phyloP scores from a whole-genome alignment of 2,888 invertebrate species.

The Noctua comes region DNA sequence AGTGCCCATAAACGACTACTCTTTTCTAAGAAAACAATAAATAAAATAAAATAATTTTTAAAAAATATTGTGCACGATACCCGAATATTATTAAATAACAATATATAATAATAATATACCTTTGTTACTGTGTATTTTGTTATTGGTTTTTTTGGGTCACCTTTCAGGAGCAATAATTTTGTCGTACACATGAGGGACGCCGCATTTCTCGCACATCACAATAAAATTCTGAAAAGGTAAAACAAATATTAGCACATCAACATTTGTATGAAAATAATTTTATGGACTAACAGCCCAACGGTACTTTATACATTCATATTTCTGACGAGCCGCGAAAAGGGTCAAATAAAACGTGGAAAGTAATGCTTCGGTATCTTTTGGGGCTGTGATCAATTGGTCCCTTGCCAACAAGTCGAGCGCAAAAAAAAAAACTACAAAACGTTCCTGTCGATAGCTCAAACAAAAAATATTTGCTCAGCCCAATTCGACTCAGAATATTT shows the following conservation, averaged over 20 bases:
- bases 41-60: too few relatives aligned
- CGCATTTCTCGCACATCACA: constrained; percentile 77
- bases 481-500: constrained; percentile 13
- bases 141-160: constrained; percentile 59
- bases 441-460: constrained; percentile 30
- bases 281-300: constrained; percentile 12
- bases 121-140: too few relatives aligned
- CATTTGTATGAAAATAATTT: constrained; percentile 23
- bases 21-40: too few relatives aligned
- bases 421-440: constrained; percentile 45
- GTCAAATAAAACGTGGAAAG: constrained; percentile 45
- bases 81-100: too few relatives aligned
- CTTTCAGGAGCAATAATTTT: constrained; percentile 81
- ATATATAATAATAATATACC: too few relatives aligned
- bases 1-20: too few relatives aligned
- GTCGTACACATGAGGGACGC: constrained; percentile 72
- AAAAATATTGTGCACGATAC: too few relatives aligned
- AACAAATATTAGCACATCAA: constrained; percentile 30
- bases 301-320: constrained; percentile 35
- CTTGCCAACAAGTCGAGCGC: constrained; percentile 36
- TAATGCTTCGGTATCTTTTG: constrained; percentile 45
- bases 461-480: constrained; percentile 35
- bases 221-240: constrained; percentile 77
- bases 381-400: constrained; percentile 53
- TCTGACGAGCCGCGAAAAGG: constrained; percentile 36